phyloP scores from a whole-genome alignment of 2,113 vertebrate species.

The Tyrannus savana region DNA sequence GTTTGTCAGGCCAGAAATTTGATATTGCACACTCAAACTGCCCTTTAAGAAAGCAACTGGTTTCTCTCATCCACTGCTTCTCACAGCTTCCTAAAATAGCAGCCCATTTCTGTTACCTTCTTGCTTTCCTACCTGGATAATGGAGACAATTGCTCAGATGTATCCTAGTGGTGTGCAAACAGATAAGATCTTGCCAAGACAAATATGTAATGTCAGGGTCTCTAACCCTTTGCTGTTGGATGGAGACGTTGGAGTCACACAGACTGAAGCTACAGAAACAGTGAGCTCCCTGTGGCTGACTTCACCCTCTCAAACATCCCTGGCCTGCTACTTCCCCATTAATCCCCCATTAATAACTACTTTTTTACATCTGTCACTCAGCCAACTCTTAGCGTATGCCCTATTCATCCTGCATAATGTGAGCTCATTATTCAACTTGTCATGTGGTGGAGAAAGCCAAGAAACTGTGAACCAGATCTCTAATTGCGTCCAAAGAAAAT shows the following conservation, averaged over 20 bases:
- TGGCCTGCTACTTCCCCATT: background rate
- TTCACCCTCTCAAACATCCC: background rate
- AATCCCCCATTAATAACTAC: background rate
- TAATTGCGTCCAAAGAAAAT: conserved; percentile 14
- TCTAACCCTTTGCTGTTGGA: background rate
- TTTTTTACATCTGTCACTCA: conserved; percentile 12
- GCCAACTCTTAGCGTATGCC: background rate
- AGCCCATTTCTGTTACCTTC: background rate
- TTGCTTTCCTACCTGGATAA: background rate
- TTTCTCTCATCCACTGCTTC: background rate
- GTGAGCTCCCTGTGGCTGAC: background rate
- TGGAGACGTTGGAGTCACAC: background rate
- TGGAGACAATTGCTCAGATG: background rate
- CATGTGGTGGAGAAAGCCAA: conserved; percentile 20
- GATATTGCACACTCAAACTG: background rate
- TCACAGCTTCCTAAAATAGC: background rate
- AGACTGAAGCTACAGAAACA: background rate
- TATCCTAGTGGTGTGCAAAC: background rate
- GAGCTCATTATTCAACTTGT: conserved; percentile 39
- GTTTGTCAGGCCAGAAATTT: conserved; percentile 17
- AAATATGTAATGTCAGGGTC: background rate
- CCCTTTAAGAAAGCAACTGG: background rate
- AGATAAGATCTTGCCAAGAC: background rate
- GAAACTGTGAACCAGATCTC: background rate
- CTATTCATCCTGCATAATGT: background rate